Percentiles rank a stretch among this genome's conserved stretches.
phyloP scores from a whole-genome alignment of 2,888 invertebrate genomes.

The Pterostichus madidus region DNA sequence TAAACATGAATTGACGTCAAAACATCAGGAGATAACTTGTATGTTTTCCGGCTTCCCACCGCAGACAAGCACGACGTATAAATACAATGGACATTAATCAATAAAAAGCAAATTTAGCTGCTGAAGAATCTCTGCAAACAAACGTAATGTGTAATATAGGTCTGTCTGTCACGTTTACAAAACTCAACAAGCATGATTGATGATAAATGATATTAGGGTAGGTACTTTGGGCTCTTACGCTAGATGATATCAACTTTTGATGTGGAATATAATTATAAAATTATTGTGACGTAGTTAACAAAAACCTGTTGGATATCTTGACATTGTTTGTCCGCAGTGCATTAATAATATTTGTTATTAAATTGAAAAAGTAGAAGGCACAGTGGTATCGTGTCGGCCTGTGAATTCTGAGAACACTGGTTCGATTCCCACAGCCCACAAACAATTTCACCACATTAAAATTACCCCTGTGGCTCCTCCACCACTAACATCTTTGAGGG shows the following conservation, averaged over 20 bases:
- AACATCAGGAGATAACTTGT: conserved; percentile 28
- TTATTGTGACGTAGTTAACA: too few species aligned
- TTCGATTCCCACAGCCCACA: too few species aligned
- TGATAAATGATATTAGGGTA: conserved; percentile 21
- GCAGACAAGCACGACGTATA: background rate
- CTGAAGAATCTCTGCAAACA: conserved; percentile 10
- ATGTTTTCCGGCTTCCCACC: conserved; percentile 17
- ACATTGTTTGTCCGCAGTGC: too few species aligned
- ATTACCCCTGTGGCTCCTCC: too few species aligned
- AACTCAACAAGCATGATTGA: background rate
- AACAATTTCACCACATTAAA: too few species aligned
- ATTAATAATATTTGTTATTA: too few species aligned
- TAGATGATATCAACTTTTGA: background rate
- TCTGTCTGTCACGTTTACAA: conserved; percentile 1
- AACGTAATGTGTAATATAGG: conserved; percentile 2
- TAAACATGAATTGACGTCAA: conserved; percentile 44
- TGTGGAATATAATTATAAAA: background rate
- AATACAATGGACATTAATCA: conserved; percentile 19
- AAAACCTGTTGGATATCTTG: too few species aligned
- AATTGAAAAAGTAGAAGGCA: too few species aligned
- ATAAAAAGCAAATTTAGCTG: conserved; percentile 21
- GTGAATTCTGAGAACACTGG: too few species aligned
- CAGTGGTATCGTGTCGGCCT: too few species aligned
- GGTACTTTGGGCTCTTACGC: background rate
- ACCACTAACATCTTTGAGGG: too few species aligned